Evolutionary conservation across 2,113 vertebrate genomes (phyloP), one percentile per base, ranked within the genome.

Genomic region (Perca schrenkii): DNA sequence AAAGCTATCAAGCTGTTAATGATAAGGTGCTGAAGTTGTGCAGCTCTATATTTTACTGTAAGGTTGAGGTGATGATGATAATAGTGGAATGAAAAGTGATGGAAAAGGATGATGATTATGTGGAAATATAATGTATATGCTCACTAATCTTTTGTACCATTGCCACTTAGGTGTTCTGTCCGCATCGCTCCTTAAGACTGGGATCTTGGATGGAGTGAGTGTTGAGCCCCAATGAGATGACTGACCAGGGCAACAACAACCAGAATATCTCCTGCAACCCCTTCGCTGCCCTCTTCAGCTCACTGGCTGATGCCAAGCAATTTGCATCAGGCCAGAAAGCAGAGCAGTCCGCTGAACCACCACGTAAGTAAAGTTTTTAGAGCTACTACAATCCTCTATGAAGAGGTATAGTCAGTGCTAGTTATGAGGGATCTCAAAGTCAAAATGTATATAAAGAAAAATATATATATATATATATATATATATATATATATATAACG

Each of bases 231-330:
- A 94, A 88, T 96, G 97, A 97, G 93, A 99, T 99, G 98, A 99
- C 97, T 91, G 98, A 99, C 97, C 98, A 98, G 94, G 98, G 98
- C 93, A 99, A 99, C 95, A 99, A 98, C 95, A 99, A 99, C 96
- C 95, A 96, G 90, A 98, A 96, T 95, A 97, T 99, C 94, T 99
- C 98, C 85, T 93, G 96, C 93, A 99, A 99, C 94, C 98, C 98
- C 36, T 99, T 99, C 67, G 97, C 97, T 89, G 98, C 98, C 72
- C 97, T 99, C 84, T 99, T 99, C 94, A 95, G 97, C 92, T 99
- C 98, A 6, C 83, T 99, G 58, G 98, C 98, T 77, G 98, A 98
- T 93, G 98, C 98, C 91, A 97, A 96, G 87, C 97, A 98, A 86
- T 99, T 99, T 93, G 98, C 96, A 66, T 97, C 97, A 28, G 92